Conservation (phyloP, 35 echinoderm and acorn worm genomes). For the Anneissia japonica region DNA sequence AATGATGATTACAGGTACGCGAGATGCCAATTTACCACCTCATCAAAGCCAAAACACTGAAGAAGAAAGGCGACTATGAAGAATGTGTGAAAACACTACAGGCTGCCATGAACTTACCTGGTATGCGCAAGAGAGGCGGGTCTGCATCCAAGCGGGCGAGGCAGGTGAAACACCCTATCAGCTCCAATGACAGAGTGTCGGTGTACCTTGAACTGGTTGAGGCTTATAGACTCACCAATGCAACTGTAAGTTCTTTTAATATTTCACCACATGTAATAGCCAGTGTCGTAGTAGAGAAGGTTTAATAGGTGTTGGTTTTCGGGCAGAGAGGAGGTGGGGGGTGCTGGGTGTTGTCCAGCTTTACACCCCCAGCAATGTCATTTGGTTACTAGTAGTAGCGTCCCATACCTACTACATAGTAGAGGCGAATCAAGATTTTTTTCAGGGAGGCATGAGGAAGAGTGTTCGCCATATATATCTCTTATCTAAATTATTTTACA, state of each 20-base stretch:
- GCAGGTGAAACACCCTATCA: conserved; percentile 18
- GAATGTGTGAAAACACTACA: conserved; percentile 96
- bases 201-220: conserved; percentile 95
- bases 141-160: background rate
- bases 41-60: conserved; percentile 81
- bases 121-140: conserved; percentile 72
- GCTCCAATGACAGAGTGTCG: conserved; percentile 78
- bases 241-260: conserved; percentile 58
- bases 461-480: too few species aligned
- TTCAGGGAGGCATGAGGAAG: too few species aligned
- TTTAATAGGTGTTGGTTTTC: too few species aligned
- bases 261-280: too few species aligned
- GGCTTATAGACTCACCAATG: conserved; percentile 63
- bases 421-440: too few species aligned
- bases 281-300: too few species aligned
- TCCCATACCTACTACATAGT: too few species aligned
- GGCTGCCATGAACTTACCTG: conserved; percentile 82
- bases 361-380: too few species aligned
- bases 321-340: too few species aligned
- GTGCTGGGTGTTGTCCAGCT: too few species aligned
- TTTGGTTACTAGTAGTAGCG: too few species aligned
- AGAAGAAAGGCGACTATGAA: conserved; percentile 72
- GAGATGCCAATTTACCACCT: conserved; percentile 95
- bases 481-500: background rate
- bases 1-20: conserved; percentile 51